Conservation (phyloP, 2,888 invertebrate genomes). For the Pammene aurita region DNA sequence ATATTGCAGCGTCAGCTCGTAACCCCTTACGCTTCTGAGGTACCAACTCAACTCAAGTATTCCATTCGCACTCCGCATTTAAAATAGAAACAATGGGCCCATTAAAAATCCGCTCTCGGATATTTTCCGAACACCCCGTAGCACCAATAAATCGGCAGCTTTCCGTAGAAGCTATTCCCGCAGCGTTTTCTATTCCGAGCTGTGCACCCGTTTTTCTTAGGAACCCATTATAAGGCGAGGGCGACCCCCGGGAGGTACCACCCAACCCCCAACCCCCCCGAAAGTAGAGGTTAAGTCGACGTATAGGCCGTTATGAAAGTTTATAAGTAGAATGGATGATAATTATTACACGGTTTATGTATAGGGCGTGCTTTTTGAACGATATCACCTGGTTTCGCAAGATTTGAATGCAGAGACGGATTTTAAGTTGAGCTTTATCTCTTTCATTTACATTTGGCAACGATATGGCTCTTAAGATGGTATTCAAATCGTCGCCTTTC, state of each 20-base stretch:
- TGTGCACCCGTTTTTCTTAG: constrained; percentile 83
- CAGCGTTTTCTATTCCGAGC: constrained; percentile 83
- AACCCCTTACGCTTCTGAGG: constrained; percentile 46
- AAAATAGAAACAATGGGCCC: constrained; percentile 82
- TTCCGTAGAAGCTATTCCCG: constrained; percentile 83
- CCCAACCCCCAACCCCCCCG: constrained; percentile 56
- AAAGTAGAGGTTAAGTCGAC: constrained; percentile 82
- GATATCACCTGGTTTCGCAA: constrained; percentile 72
- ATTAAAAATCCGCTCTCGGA: constrained; percentile 83
- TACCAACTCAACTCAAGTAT: constrained; percentile 67
- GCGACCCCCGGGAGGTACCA: constrained; percentile 50
- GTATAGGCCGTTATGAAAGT: constrained; percentile 83
- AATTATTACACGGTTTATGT: constrained; percentile 79
- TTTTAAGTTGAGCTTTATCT: constrained; percentile 34
- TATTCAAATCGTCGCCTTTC: constrained; percentile 12
- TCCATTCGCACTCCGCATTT: constrained; percentile 80
- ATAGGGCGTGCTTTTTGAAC: constrained; percentile 75
- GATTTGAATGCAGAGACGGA: constrained; percentile 50
- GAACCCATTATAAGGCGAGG: constrained; percentile 78
- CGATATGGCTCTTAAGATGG: constrained; percentile 11
- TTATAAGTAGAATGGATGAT: constrained; percentile 83
- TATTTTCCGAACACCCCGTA: constrained; percentile 82
- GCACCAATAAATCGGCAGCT: constrained; percentile 81
- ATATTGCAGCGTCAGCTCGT: constrained; percentile 1
- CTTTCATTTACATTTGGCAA: constrained; percentile 33